phyloP scores from a whole-genome alignment of 2,113 vertebrate species.

The Pollimyrus isidori region DNA sequence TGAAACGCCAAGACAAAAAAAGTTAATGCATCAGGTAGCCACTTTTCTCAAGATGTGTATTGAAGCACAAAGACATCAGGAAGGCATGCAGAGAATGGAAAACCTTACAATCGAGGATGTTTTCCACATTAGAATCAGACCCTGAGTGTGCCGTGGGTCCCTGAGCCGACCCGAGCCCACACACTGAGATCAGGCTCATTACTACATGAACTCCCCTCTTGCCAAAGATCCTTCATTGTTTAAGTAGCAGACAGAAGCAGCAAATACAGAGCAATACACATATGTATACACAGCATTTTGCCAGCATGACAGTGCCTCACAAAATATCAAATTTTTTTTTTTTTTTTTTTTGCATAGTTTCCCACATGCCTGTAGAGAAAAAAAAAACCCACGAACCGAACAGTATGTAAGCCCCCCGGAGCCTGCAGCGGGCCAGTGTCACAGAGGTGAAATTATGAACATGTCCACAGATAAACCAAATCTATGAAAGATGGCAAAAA shows the following conservation, averaged over 20 bases:
- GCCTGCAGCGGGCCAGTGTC: not conserved
- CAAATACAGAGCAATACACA: not conserved
- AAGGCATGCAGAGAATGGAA: not conserved
- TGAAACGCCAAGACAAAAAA: slow-evolving; percentile 38
- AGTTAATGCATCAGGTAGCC: not conserved
- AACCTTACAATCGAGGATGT: not conserved
- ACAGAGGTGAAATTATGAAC: not conserved
- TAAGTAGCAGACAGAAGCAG: slow-evolving; percentile 11
- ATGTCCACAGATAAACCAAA: not conserved
- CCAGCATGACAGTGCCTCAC: not conserved
- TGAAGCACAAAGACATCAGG: not conserved
- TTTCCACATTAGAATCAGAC: not conserved
- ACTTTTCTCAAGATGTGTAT: not conserved
- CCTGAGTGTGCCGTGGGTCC: not conserved
- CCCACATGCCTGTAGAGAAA: not conserved
- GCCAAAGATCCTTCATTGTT: not conserved
- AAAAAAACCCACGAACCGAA: not conserved
- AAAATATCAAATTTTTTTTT: not conserved
- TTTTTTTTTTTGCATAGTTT: not conserved
- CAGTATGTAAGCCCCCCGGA: not conserved
- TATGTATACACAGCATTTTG: not conserved
- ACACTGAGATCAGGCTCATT: not conserved
- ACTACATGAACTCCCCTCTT: not conserved
- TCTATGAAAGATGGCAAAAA: not conserved
- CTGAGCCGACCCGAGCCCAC: not conserved